Conservation (phyloP, 1,140 invertebrate species). For the Drosophila bipectinata region DNA sequence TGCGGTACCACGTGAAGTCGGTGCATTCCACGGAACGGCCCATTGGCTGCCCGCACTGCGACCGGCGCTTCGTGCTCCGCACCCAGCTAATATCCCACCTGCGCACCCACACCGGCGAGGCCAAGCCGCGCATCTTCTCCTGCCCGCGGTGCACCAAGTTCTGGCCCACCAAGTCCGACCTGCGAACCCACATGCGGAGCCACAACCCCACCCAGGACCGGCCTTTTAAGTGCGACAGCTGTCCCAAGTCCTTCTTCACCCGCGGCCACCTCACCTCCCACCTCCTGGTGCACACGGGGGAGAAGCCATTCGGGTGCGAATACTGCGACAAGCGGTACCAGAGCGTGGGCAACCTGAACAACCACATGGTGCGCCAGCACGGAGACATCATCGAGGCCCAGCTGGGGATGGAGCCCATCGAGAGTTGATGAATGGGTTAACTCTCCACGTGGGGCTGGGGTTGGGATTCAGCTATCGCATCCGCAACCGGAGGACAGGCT, state of each 20-base stretch:
- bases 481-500: neutral
- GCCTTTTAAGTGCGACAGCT: constrained; percentile 73
- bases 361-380: constrained; percentile 69
- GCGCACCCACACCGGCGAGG: constrained; percentile 83
- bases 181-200: constrained; percentile 76
- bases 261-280: constrained; percentile 73
- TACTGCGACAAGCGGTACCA: constrained; percentile 71
- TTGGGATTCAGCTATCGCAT: neutral
- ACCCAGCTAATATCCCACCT: constrained; percentile 84
- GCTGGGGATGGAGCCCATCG: constrained; percentile 37
- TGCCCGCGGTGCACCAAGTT: constrained; percentile 63
- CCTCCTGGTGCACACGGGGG: constrained; percentile 72
- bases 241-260: constrained; percentile 74
- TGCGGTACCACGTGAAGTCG: constrained; percentile 72
- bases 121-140: constrained; percentile 66
- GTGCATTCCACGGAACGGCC: constrained; percentile 84
- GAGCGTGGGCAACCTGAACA: constrained; percentile 77
- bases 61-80: constrained; percentile 84
- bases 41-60: constrained; percentile 83
- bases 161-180: constrained; percentile 73
- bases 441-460: neutral
- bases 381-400: constrained; percentile 52
- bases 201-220: constrained; percentile 72
- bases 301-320: constrained; percentile 67
- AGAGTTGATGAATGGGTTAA: constrained; percentile 19